These are phyloP conservation scores for Gavia stellata DNA, from an alignment of 2,113 vertebrate species.

Conservation along the genomic window DNA sequence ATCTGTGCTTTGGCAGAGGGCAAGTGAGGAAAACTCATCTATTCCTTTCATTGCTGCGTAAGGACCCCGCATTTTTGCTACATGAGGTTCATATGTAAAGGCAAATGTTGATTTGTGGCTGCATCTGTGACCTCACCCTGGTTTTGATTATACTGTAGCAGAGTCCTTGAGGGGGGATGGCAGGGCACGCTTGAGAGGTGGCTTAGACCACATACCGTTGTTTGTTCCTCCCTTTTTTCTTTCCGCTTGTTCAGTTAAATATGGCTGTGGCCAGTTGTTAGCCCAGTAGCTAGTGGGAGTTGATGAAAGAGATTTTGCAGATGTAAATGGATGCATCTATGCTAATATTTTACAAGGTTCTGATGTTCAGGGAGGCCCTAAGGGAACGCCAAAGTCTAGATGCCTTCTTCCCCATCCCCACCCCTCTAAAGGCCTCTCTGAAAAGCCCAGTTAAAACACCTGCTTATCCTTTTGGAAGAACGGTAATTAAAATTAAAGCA, in stretches of 20 bases:
- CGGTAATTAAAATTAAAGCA: neutral
- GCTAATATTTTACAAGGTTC: neutral
- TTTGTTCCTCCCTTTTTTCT: neutral
- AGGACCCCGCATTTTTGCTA: neutral
- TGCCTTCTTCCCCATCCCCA: neutral
- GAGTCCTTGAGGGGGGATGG: neutral
- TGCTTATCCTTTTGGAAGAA: neutral
- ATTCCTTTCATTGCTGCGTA: neutral
- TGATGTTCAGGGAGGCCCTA: neutral
- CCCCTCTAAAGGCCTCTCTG: neutral
- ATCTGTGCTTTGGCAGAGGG: neutral
- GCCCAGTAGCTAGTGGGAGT: neutral
- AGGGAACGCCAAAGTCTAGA: neutral
- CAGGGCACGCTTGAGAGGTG: neutral
- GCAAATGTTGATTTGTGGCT: neutral
- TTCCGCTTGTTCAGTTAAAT: neutral
- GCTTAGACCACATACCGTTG: neutral
- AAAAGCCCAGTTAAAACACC: neutral
- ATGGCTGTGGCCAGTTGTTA: neutral
- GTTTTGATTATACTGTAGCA: neutral
- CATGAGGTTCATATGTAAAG: rapidly evolving
- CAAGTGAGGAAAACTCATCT: neutral
- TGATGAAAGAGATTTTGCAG: neutral
- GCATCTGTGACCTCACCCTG: neutral
- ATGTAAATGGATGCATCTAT: neutral